These are phyloP conservation scores for Ophion ventricosus DNA, from an alignment of 2,888 invertebrate genomes.

Conservation along the genomic window DNA sequence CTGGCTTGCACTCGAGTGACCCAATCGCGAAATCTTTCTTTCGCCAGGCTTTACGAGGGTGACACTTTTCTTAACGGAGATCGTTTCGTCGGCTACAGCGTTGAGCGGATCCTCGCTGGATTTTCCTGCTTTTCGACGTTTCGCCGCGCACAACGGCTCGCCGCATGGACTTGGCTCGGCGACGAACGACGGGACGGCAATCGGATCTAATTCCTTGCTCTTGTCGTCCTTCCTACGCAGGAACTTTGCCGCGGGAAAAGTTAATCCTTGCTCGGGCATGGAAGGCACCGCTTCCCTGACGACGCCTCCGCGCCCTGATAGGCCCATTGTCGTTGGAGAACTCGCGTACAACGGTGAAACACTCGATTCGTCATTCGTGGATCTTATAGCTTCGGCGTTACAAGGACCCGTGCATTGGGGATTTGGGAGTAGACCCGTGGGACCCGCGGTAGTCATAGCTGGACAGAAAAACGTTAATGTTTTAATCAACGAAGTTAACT, in stretches of 20 bases:
- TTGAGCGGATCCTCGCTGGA: slow-evolving; percentile 2
- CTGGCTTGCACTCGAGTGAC: background rate
- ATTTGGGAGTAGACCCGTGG: slow-evolving; percentile 39
- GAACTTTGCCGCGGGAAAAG: slow-evolving; percentile 48
- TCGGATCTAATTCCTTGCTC: slow-evolving; percentile 62
- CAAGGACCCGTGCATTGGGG: slow-evolving; percentile 69
- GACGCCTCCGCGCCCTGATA: slow-evolving; percentile 71
- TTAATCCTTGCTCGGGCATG: slow-evolving; percentile 64
- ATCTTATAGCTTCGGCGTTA: slow-evolving; percentile 59
- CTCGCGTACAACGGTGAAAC: slow-evolving; percentile 36
- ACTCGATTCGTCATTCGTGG: slow-evolving; percentile 6
- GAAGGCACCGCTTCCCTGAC: slow-evolving; percentile 73
- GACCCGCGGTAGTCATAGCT: too few relatives aligned
- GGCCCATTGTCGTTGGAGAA: slow-evolving; percentile 43
- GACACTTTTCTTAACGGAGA: slow-evolving; percentile 49
- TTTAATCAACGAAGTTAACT: too few relatives aligned
- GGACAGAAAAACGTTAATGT: too few relatives aligned
- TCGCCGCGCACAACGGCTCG: slow-evolving; percentile 73
- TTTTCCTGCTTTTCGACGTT: slow-evolving; percentile 48
- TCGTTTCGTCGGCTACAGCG: slow-evolving; percentile 1
- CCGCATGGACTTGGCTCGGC: slow-evolving; percentile 74
- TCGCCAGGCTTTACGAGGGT: slow-evolving; percentile 7
- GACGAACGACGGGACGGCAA: slow-evolving; percentile 41
- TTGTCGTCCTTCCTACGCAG: slow-evolving; percentile 67
- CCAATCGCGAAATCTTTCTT: slow-evolving; percentile 11